Base-by-base conservation (phyloP, 2,113 vertebrate species). In the Eleginops maclovinus region DNA sequence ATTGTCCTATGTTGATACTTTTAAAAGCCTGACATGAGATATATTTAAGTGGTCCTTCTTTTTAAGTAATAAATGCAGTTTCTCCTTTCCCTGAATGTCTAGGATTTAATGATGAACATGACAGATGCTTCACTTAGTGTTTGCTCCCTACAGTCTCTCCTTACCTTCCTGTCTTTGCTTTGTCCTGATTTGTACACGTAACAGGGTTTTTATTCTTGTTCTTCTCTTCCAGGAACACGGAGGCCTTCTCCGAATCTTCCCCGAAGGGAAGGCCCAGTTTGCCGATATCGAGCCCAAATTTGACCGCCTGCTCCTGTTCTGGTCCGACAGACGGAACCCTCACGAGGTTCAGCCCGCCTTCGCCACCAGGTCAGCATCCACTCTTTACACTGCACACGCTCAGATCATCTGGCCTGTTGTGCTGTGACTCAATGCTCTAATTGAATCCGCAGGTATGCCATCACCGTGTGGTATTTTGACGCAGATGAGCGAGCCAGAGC, bases 401-500 rank as follows among this genome's bases (percentile, higher is more conserved):
- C 72, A 9, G 46, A 28, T 26, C 1, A 54, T n/a, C 6, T 1
- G 0, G 0, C 16, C 9, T 4, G 24, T 17, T 55, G 11, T 15
- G 24, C n/a, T 2, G 16, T 28, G 41, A 62, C n/a, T 81, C 66
- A 82, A 40, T 19, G 1, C 24, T 60, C 9, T 8, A 0, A 13
- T 55, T 81, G 46, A 86, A 0, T 93, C 81, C 87, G 56, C 90
- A 99, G 98, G 95, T 99, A 99, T 96, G 98, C 98, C 94, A 99
- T 99, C 95, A 98, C 97, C 10, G 97, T 99, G 81, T 99, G 98
- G 97, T 99, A 99, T 97, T 99, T 99, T 92, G 97, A 99, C 84
- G 97, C 96, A 91, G 96, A 98, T 79, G 98, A 99, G 91, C 95
- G 97, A 93, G 97, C 98, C 58, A 93, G 96, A 90, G 98, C 98